Evolutionary conservation across 2,113 vertebrate species (phyloP).

Genomic region (Psittacula cyanocephala): DNA sequence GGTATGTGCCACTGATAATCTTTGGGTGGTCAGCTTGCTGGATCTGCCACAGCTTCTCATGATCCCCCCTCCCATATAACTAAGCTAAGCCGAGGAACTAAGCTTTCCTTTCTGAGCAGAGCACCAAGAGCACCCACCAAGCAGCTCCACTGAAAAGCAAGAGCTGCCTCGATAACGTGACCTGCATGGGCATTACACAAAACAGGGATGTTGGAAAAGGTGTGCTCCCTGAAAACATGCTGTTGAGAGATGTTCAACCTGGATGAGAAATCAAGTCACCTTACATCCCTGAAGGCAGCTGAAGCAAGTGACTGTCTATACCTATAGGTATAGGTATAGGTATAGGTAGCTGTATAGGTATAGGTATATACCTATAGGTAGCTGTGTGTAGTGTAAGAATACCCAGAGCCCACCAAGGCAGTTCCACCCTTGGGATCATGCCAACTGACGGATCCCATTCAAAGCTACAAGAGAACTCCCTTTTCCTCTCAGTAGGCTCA

Average conservation of each 20-base stretch:
- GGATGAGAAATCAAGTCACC: not conserved
- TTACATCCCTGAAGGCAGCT: not conserved
- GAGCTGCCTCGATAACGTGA: not conserved
- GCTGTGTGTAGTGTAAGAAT: rapidly evolving
- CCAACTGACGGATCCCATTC: not conserved
- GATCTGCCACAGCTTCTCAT: not conserved
- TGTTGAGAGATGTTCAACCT: not conserved
- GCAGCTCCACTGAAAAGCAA: not conserved
- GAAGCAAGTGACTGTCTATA: not conserved
- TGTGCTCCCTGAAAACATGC: not conserved
- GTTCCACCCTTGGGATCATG: not conserved
- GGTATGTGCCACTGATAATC: not conserved
- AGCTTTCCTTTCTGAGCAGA: not conserved
- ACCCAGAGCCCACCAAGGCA: not conserved
- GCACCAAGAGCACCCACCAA: not conserved
- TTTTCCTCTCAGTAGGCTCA: not conserved
- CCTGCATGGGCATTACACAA: too few relatives aligned
- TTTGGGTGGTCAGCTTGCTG: not conserved
- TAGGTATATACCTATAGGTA: not conserved
- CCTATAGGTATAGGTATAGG: too few relatives aligned
- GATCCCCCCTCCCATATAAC: not conserved
- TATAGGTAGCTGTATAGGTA: too few relatives aligned
- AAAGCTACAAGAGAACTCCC: not conserved
- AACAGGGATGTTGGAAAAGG: not conserved
- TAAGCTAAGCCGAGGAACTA: not conserved